Base-by-base conservation (phyloP, 2,797 vertebrate species). In the Antennarius maculatus region DNA sequence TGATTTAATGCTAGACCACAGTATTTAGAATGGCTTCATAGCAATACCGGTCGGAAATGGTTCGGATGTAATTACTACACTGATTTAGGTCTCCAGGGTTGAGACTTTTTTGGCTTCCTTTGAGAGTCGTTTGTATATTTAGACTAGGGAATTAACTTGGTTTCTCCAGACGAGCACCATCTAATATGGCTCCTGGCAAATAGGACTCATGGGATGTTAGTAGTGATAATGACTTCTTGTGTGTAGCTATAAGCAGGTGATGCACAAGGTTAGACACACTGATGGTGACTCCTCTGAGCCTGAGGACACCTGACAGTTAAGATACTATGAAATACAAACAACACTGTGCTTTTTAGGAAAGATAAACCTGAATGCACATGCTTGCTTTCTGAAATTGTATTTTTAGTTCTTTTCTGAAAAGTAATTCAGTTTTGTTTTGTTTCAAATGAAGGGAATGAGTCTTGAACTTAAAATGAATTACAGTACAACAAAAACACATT, bases 111-210 rank as follows among this genome's bases (percentile, higher is more conserved):
- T 58, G 42, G 43, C 66, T 79, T 54, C 74, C 80, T 69, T 53
- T 49, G 74, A 84, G 81, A 74, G 34, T 6, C 2, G 11, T 5
- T 18, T 8, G 47, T 82, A 81, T 83, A 83, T 88, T 87, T 88
- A 88, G 86, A 73, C 85, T 50, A 64, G 66, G 89, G 88, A 87
- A 82, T 88, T 82, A 54, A 85, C 83, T 77, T 65, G 46, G 50
- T 16, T 23, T 18, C 75, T 53, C 69, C 52, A 39, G 53, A 46
- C 16, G 0, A 39, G 55, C 34, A 27, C 28, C 37, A 83, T 48
- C n/a, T 56, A 17, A 28, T 18, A 41, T 54, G 60, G 50, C 69
- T 69, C 54, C 50, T 76, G 67, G 63, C 41, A 89, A 84, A 83
- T 66, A 27, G 62, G 80, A 61, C 86, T 77, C 82, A 23, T 47